Evolutionary conservation across 2,888 invertebrate species (phyloP).

Genomic region (Chloromyia formosa): DNA sequence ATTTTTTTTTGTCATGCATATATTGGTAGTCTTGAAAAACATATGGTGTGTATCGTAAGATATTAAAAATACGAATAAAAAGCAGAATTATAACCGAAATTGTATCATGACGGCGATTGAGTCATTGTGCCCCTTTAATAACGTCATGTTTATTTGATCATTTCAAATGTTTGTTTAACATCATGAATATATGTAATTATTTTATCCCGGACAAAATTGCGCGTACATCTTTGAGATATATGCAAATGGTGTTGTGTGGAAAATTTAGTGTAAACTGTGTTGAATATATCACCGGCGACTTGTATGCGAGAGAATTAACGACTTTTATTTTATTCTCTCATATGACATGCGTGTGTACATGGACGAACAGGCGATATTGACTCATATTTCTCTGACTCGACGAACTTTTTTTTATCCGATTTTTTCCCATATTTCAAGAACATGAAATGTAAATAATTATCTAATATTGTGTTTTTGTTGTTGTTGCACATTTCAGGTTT

Average conservation of each 20-base stretch:
- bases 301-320: neutral
- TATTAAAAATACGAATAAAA: neutral
- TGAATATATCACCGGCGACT: neutral
- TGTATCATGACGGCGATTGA: conserved; percentile 27
- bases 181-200: no score
- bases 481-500: conserved; percentile 34
- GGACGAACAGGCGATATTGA: no score
- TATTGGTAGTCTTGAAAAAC: conserved; percentile 9
- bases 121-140: neutral
- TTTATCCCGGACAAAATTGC: no score
- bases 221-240: neutral
- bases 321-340: neutral
- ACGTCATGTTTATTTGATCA: neutral
- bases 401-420: conserved; percentile 23
- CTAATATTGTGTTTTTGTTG: conserved; percentile 22
- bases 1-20: conserved; percentile 9
- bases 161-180: neutral
- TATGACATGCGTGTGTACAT: no score
- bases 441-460: conserved; percentile 40
- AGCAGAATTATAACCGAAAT: neutral
- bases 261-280: neutral
- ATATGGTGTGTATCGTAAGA: conserved; percentile 9
- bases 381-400: conserved; percentile 1
- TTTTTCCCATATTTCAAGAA: conserved; percentile 11
- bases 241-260: neutral